Evolutionary conservation across 1,140 invertebrate species (phyloP).

Genomic region (Caerostris extrusa): DNA sequence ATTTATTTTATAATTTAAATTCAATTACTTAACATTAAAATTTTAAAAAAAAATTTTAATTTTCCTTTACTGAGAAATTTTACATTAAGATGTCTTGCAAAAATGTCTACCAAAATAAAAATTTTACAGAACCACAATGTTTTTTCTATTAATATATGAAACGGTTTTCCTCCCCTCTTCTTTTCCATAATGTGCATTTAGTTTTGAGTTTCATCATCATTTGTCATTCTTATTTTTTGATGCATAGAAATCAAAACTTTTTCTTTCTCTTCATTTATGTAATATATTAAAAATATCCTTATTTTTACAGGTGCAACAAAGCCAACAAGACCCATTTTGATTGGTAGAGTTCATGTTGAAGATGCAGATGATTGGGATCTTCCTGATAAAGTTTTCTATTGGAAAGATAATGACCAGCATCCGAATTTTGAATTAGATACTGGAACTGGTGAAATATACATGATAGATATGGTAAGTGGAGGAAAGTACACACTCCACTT

Average conservation of each 20-base stretch:
- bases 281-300: neutral
- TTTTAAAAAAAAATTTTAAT: too few species aligned
- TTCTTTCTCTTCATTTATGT: neutral
- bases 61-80: too few species aligned
- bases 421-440: constrained; percentile 93
- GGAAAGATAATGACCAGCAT: constrained; percentile 88
- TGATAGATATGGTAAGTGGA: constrained; percentile 94
- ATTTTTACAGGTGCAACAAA: constrained; percentile 86
- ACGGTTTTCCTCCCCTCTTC: neutral
- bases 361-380: constrained; percentile 99
- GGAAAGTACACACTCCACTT: constrained; percentile 91
- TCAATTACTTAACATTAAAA: too few species aligned
- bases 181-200: neutral
- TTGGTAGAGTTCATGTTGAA: constrained; percentile 97
- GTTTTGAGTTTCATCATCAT: too few species aligned
- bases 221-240: neutral
- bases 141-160: neutral
- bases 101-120: too few species aligned
- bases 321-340: constrained; percentile 87
- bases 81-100: too few species aligned
- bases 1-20: too few species aligned
- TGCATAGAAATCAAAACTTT: neutral
- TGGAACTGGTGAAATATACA: constrained; percentile 96
- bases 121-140: too few species aligned
- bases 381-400: constrained; percentile 97